Base-by-base conservation (phyloP, 2,113 vertebrate genomes). In the Caranx melampygus region DNA sequence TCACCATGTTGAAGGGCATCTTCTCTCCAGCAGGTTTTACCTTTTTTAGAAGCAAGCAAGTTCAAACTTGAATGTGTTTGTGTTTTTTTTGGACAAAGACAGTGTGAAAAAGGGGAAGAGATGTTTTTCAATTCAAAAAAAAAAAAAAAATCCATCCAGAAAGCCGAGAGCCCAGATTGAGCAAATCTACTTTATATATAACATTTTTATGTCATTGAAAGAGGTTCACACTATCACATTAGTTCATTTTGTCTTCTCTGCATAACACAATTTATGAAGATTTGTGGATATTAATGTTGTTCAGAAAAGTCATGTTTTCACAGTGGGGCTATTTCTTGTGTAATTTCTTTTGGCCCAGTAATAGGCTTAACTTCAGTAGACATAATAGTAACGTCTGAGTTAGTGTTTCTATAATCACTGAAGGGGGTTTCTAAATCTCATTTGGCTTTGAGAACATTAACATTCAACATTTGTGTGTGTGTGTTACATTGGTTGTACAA, bases 21-120 rank as follows among this genome's bases (percentile, higher is more conserved):
- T 0, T 37, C 37, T 37, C 37, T 8, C 26, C 26, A 26, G 26
- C 26, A 37, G 37, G 6, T 47, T 18, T 54, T 21, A 57, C 18
- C 35, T 18, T 18, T 7, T 18, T 49, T 8, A 40, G 33, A 42
- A 51, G 18, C 44, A 42, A 51, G 18, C 44, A 66, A 21, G 61
- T 40, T 72, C 14, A 79, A 65, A 58, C 52, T 40, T 0, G 34
- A 3, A 13, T 40, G 18, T 51, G 37, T 44, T 12, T 20, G 15
- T 0, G 6, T 16, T 3, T n/a, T 16, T 40, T 12, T 15, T 12
- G 40, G 21, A 61, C 55, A 52, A 21, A 40, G 9, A 47, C 21
- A 66, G n/a, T 2, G 11, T 9, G 13, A 49, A 44, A 75, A 69
- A 63, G 58, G 12, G 55, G 47, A 81, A 75, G 47, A 37, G 34